Evolutionary conservation across 1,140 invertebrate species (phyloP), one percentile per base, ranked within the genome.

Genomic region (Oryzaephilus surinamensis): DNA sequence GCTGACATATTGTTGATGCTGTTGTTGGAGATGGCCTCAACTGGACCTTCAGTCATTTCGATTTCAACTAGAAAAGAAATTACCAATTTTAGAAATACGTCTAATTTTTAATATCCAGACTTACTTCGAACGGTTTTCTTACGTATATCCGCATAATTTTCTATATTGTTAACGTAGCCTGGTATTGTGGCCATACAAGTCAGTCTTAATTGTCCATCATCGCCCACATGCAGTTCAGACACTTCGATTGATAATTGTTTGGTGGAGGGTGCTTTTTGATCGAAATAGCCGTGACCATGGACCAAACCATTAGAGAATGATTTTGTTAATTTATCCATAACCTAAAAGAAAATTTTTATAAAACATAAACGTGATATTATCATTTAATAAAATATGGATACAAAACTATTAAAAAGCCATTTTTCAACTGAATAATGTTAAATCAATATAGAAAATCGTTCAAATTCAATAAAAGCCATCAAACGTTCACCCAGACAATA

Each of bases 131-230:
- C 71, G 10, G 75, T 77, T 48, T 72, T 68, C 40, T 73, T 76
- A 52, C 72, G 74, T 20, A 75, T 64, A 58, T 84, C 79, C 14
- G 79, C 79, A 50, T 74, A 82, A 20, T 74, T 66, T 47, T 75
- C 75, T 7, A 69, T 68, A 31, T 70, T 58, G 13, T 64, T 72
- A 2, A 74, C 65, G 32, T 76, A 78, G 44, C 72, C 72, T 1
- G 80, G 81, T 55, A 84, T 84, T 23, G 81, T 83, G 34, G 78
- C 72, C 28, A 78, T 63, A 48, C 81, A 84, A 35, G 74, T 80
- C 37, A 84, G 71, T 41, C 76, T 71, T 29, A 83, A 65, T 30
- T 68, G 65, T 24, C 78, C 76, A 52, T 79, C 77, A n/a, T 71
- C 68, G 33, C 66, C 69, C 16, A 73, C 63, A 51, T 78, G 73